Base-by-base conservation (phyloP, 30 jellyfish, hydroid and myxozoan species). In the Pseudorhiza aurosa region DNA sequence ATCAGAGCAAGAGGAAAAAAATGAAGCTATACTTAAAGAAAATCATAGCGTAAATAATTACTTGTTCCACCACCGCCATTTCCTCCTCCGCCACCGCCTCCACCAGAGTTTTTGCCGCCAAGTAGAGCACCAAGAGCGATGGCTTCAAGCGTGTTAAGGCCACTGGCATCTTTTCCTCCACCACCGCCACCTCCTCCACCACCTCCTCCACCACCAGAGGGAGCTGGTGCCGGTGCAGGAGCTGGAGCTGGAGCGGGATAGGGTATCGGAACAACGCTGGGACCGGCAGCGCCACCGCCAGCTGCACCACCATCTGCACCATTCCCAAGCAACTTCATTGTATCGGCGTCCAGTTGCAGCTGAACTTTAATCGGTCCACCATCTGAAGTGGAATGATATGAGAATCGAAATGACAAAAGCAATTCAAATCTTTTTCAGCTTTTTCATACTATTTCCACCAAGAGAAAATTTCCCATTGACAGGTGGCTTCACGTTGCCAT, bases 61-160 rank as follows among this genome's bases (percentile, higher is more conserved):
- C 95, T 86, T 11, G 88, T 62, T 33, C 96, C 90, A 11, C 87
- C 90, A 2, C 90, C 90, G 10, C 93, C 93, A 25, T 40, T 65
- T 24, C 72, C 72, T 60, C 87, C 85, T 51, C 87, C 88, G 33
- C 85, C 85, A 36, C 93, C 93, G 30, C 87, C 87, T 0, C 91
- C 91, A 43, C 94, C 94, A 1, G 78, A 50, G 46, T 72, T 67
- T 80, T 84, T 84, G 64, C 93, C 91, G 36, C 95, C 97, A 27
- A 88, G 97, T 9, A 88, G 70, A 27, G 97, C 97, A 51, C 97
- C 97, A 30, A 88, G 90, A 1, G 97, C 97, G 29, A 88, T 91
- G 27, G 97, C 97, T 73, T 88, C 95, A 0, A 89, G 81, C 9
- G 97, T 89, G 74, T 84, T 84, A 25, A 88, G 47, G 35, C 93